These are phyloP conservation scores for Odontophorus gujanensis DNA, from an alignment of 2,113 vertebrate genomes.

Conservation along the genomic window DNA sequence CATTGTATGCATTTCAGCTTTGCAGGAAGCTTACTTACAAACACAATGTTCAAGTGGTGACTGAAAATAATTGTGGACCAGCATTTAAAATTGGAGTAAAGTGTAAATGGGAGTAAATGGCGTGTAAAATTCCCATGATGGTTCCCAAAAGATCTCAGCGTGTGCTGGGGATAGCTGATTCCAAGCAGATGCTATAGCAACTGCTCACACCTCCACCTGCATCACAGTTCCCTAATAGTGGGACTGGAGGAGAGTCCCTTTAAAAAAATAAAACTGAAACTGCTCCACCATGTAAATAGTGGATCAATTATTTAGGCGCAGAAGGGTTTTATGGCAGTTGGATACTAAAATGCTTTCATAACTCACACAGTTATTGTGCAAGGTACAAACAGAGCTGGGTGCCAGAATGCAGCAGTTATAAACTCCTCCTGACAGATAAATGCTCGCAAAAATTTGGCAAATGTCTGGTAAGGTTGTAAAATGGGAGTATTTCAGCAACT, in stretches of 20 bases:
- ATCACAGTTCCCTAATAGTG: neutral
- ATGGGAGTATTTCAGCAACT: neutral
- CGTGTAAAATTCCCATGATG: neutral
- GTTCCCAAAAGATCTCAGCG: neutral
- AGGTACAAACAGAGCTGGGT: neutral
- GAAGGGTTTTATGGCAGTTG: neutral
- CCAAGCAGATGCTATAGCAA: neutral
- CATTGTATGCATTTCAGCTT: neutral
- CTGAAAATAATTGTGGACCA: neutral
- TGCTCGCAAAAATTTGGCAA: neutral
- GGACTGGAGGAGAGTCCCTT: neutral
- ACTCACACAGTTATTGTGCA: neutral
- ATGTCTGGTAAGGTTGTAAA: neutral
- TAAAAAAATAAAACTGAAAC: neutral
- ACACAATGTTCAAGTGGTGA: neutral
- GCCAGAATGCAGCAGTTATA: neutral
- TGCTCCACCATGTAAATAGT: neutral
- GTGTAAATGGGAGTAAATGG: neutral
- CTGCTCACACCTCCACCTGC: neutral
- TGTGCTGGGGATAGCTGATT: neutral
- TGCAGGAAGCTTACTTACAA: neutral
- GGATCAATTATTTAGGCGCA: neutral
- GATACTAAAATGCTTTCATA: constrained; percentile 2
- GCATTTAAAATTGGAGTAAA: neutral
- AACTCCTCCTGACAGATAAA: neutral